A percentile compares a stretch with the other conserved stretches of the same genome.
Evolutionary conservation across 2,797 vertebrate genomes (phyloP).

Genomic region (Pristis pectinata): DNA sequence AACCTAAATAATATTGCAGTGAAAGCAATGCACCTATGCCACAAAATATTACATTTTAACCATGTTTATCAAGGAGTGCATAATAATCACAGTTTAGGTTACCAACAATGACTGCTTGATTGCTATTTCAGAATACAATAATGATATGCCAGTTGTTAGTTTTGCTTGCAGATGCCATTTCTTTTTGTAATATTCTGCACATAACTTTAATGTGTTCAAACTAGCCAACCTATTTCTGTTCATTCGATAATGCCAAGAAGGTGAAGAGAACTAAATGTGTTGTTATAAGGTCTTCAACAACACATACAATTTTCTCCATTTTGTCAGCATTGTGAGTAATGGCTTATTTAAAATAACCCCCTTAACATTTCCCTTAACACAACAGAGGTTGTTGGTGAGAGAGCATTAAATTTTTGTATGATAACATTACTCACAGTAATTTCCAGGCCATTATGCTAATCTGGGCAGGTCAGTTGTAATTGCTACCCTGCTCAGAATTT

Average conservation of each 20-base stretch:
- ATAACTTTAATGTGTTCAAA: neutral
- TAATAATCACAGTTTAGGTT: neutral
- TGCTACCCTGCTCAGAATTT: conserved; percentile 3
- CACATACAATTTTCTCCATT: conserved; percentile 5
- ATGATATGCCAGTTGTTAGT: neutral
- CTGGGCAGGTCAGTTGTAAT: neutral
- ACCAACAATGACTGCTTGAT: neutral
- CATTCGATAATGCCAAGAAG: neutral
- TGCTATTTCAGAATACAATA: neutral
- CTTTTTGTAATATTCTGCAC: neutral
- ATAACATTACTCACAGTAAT: neutral
- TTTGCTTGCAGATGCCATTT: neutral
- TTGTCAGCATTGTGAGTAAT: neutral
- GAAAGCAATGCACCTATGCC: neutral
- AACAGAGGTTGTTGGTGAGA: too few species aligned
- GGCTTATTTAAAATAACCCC: neutral
- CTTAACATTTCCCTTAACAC: neutral
- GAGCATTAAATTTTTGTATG: neutral
- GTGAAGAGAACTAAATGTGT: neutral
- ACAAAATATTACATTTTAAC: neutral
- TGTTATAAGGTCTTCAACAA: neutral
- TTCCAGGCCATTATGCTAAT: neutral
- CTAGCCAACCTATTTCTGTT: neutral
- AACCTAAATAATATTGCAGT: neutral
- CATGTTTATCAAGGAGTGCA: neutral